A percentile compares a stretch with the other conserved stretches of the same genome.
Conservation (phyloP, 2,113 vertebrate genomes). For the Syngnathus scovelli region DNA sequence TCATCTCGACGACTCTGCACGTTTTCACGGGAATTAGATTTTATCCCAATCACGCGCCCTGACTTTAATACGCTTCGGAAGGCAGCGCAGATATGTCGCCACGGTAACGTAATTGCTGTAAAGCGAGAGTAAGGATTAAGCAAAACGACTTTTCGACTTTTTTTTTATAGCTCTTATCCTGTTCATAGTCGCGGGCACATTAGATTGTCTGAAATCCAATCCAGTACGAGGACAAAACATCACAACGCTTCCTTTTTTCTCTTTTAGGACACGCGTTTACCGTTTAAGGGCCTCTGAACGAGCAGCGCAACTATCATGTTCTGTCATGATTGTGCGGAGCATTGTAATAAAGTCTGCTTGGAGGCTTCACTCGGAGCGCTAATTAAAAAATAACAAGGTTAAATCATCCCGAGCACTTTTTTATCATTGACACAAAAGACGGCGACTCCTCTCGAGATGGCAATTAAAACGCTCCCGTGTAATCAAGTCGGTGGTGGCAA, state of each 20-base stretch:
- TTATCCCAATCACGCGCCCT: neutral
- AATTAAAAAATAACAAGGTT: slow-evolving; percentile 43
- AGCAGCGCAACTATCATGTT: neutral
- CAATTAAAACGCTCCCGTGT: slow-evolving; percentile 11
- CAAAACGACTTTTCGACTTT: neutral
- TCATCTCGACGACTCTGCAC: neutral
- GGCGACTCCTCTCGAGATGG: slow-evolving; percentile 9
- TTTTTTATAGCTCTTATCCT: neutral
- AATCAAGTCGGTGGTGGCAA: slow-evolving; percentile 2
- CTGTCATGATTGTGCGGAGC: neutral
- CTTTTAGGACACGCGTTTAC: neutral
- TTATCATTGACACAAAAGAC: slow-evolving; percentile 10
- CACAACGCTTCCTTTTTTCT: neutral
- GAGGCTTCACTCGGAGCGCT: slow-evolving; percentile 6
- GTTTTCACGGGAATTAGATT: neutral
- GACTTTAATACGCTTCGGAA: neutral
- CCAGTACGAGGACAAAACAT: neutral
- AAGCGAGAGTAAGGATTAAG: neutral
- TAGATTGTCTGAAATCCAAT: neutral
- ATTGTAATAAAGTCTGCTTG: slow-evolving; percentile 9
- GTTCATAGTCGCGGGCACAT: neutral
- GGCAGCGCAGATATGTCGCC: neutral
- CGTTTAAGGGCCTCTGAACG: neutral
- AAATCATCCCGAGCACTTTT: slow-evolving; percentile 19
- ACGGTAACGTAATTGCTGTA: neutral